Evolutionary conservation across 2,888 invertebrate species (phyloP).

Genomic region (Machimus atricapillus): DNA sequence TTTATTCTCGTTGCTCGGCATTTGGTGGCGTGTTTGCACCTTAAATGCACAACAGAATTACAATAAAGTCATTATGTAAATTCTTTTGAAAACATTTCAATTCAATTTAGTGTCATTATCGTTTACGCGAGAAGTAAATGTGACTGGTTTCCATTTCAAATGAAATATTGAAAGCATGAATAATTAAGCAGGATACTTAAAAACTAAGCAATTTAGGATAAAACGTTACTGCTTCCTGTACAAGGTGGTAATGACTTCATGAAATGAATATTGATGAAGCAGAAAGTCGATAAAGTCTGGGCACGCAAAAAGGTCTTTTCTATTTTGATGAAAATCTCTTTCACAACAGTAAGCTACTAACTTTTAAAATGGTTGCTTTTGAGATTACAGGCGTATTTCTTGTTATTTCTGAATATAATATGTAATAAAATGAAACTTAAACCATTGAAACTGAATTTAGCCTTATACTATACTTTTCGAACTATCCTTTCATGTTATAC

Average conservation of each 20-base stretch:
- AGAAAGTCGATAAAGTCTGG: background rate
- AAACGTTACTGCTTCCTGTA: background rate
- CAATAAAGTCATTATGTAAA: background rate
- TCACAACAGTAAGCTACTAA: background rate
- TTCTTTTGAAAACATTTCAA: background rate
- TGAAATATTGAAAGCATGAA: background rate
- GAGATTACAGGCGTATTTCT: no score
- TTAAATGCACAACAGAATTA: background rate
- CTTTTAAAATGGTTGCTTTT: background rate
- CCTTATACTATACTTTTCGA: no score
- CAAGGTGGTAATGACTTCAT: background rate
- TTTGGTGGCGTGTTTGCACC: background rate
- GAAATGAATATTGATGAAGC: background rate
- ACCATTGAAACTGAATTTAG: no score
- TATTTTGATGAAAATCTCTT: background rate
- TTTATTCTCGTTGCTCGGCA: no score
- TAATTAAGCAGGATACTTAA: background rate
- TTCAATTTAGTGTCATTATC: background rate
- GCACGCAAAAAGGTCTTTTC: background rate
- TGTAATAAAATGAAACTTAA: no score
- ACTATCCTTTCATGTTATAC: no score
- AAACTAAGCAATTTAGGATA: background rate
- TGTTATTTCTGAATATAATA: no score
- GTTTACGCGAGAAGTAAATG: background rate
- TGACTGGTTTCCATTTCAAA: background rate